These are phyloP conservation scores for Apistogramma diplotaenia DNA, from an alignment of 2,113 vertebrate species.

Conservation along the genomic window DNA sequence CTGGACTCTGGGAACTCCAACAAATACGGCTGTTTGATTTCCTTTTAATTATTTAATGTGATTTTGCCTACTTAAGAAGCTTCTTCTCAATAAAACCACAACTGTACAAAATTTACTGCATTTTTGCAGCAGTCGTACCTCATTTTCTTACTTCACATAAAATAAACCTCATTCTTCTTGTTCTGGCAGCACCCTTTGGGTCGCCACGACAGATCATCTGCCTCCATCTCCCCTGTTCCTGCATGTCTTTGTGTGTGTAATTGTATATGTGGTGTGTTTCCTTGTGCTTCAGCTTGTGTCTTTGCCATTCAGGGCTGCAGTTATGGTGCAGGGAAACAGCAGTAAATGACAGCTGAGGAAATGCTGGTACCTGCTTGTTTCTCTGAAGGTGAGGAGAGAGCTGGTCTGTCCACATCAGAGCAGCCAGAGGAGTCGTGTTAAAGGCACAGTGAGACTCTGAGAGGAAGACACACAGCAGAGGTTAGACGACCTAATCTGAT, in stretches of 20 bases:
- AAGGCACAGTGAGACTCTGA: constrained; percentile 49
- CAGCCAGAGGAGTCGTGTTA: constrained; percentile 15
- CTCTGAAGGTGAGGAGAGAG: constrained; percentile 87
- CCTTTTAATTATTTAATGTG: not conserved
- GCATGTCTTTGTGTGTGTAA: no score
- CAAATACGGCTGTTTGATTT: no score
- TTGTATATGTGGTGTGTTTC: no score
- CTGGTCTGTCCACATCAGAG: constrained; percentile 74
- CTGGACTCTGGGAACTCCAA: not conserved
- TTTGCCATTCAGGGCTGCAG: no score
- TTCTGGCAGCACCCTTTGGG: no score
- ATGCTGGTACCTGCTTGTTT: constrained; percentile 85
- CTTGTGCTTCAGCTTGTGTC: not conserved
- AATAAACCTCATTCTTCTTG: no score
- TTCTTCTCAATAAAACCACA: not conserved
- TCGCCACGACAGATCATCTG: not conserved
- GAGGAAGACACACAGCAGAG: not conserved
- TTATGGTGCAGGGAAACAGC: fast-evolving
- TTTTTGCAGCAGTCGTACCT: not conserved
- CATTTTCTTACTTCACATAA: no score
- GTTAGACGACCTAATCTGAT: fast-evolving
- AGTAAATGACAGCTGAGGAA: not conserved
- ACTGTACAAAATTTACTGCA: not conserved
- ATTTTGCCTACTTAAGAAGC: not conserved
- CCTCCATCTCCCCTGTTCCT: not conserved